Evolutionary conservation across 2,888 invertebrate genomes (phyloP).

Genomic region (Melikaiella ostensackeni): DNA sequence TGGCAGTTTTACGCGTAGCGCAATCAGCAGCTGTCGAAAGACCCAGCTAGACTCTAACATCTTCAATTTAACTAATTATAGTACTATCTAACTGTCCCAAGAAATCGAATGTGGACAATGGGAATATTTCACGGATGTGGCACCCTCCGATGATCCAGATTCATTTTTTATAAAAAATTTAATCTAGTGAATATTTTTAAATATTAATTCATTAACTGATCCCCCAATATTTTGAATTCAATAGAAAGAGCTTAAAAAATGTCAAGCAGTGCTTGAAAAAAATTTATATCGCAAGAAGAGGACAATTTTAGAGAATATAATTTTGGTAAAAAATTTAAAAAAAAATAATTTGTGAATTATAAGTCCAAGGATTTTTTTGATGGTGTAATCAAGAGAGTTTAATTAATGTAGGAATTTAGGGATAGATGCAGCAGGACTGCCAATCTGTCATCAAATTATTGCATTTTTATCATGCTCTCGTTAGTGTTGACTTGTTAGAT

Average conservation of each 20-base stretch:
- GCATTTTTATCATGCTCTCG: conserved; percentile 47
- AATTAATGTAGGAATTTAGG: conserved; percentile 47
- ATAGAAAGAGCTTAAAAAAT: conserved; percentile 20
- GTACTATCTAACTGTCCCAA: conserved; percentile 39
- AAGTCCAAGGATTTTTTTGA: conserved; percentile 4
- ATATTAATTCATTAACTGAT: neutral
- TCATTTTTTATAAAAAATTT: neutral
- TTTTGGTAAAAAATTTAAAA: too few relatives aligned
- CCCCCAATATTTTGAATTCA: neutral
- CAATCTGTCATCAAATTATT: conserved; percentile 57
- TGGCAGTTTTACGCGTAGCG: conserved; percentile 67
- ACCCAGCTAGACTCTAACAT: conserved; percentile 58
- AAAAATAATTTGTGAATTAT: neutral
- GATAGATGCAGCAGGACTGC: conserved; percentile 59
- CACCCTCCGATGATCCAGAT: conserved; percentile 45
- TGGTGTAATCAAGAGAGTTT: conserved; percentile 12
- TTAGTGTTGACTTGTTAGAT: conserved; percentile 38
- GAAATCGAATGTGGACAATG: conserved; percentile 45
- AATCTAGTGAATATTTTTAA: neutral
- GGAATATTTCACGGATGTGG: conserved; percentile 49
- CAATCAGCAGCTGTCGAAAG: conserved; percentile 67
- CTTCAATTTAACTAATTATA: conserved; percentile 50
- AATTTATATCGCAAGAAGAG: neutral
- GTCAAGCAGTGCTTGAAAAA: conserved; percentile 14
- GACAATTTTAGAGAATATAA: neutral